Conservation (phyloP, 2,113 vertebrate species). For the Mungos mungo region DNA sequence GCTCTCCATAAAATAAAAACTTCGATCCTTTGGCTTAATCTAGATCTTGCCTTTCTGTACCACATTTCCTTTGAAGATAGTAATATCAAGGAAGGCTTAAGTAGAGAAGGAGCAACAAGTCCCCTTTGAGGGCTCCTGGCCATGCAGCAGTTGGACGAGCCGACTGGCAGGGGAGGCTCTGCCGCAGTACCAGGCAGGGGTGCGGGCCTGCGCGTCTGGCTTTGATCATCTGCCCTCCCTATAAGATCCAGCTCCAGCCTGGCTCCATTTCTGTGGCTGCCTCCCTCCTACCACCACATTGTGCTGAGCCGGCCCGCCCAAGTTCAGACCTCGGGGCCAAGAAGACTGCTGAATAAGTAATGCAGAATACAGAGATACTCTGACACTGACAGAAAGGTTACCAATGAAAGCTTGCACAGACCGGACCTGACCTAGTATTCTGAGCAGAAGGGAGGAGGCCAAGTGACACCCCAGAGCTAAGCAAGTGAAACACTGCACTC, state of each 20-base stretch:
- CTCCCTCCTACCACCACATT: constrained; percentile 20
- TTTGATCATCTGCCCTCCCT: not conserved
- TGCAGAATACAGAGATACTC: not conserved
- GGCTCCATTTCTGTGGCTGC: not conserved
- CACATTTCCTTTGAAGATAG: constrained; percentile 34
- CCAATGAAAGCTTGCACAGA: not conserved
- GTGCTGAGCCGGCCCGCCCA: not conserved
- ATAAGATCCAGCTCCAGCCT: not conserved
- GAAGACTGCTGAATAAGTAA: not conserved
- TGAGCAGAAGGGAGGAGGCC: not conserved
- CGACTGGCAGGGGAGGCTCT: not conserved
- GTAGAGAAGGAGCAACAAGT: not conserved
- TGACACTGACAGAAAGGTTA: not conserved
- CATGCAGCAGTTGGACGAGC: not conserved
- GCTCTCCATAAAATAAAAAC: constrained; percentile 67
- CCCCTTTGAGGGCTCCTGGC: not conserved
- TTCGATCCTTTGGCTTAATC: not conserved
- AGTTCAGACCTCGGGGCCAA: constrained; percentile 1
- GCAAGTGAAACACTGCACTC: not conserved
- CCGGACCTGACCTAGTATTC: not conserved
- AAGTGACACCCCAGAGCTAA: not conserved
- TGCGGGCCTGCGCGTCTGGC: not conserved
- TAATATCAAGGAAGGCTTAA: not conserved
- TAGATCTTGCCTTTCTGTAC: constrained; percentile 57
- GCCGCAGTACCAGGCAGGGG: not conserved